A percentile compares a stretch with the other conserved stretches of the same genome.
Evolutionary conservation across 2,113 vertebrate species (phyloP).

Genomic region (Blennius ocellaris): DNA sequence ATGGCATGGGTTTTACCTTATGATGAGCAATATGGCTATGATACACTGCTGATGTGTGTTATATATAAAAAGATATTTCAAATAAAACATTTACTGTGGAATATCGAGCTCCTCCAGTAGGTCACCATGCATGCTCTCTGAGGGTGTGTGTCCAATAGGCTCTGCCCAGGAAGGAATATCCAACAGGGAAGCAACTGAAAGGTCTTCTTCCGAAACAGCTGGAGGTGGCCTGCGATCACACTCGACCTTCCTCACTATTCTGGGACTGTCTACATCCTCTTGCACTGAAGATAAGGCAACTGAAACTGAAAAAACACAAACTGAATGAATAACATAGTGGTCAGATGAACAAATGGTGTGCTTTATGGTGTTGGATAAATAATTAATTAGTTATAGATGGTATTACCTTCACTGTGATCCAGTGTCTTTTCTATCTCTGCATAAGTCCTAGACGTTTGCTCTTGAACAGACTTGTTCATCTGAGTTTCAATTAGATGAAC

Average conservation of each 20-base stretch:
- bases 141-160: constrained; percentile 84
- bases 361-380: not conserved
- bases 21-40: not conserved
- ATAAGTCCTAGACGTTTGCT: constrained; percentile 86
- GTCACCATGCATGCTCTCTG: constrained; percentile 87
- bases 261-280: constrained; percentile 87
- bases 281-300: constrained; percentile 92
- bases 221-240: constrained; percentile 88
- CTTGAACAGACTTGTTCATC: constrained; percentile 86
- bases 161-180: constrained; percentile 89
- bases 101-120: constrained; percentile 89
- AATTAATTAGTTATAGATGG: not conserved
- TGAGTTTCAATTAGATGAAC: constrained; percentile 95
- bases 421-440: constrained; percentile 92
- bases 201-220: constrained; percentile 94
- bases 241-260: constrained; percentile 76
- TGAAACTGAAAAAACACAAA: constrained; percentile 64
- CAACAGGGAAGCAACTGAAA: constrained; percentile 90
- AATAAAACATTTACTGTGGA: constrained; percentile 73
- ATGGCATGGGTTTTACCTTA: not conserved
- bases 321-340: not conserved
- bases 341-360: not conserved
- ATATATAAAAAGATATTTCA: not conserved
- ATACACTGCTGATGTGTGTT: not conserved
- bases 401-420: constrained; percentile 95